Evolutionary conservation across 2,113 vertebrate genomes (phyloP).

Genomic region (Paratilapia polleni): DNA sequence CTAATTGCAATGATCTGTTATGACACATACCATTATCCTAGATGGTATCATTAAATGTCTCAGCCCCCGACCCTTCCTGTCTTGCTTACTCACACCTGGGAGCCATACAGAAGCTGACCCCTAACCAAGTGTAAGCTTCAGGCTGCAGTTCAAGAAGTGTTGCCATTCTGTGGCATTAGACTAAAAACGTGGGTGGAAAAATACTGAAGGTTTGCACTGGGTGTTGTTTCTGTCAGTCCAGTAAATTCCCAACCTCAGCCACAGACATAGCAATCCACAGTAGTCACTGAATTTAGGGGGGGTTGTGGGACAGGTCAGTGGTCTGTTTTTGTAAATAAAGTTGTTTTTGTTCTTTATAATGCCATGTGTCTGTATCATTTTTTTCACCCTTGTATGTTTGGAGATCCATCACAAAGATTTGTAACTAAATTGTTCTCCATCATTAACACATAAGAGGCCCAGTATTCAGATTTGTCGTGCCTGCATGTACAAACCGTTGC

Average conservation of each 20-base stretch:
- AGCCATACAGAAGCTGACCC: conserved; percentile 12
- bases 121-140: neutral
- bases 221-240: conserved; percentile 61
- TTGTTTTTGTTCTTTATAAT: conserved; percentile 65
- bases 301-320: conserved; percentile 64
- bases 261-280: conserved; percentile 68
- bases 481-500: neutral
- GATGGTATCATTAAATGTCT: neutral
- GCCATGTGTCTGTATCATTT: conserved; percentile 48
- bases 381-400: conserved; percentile 27
- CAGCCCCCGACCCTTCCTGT: neutral
- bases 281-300: conserved; percentile 54
- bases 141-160: conserved; percentile 13
- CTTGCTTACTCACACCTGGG: conserved; percentile 1
- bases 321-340: conserved; percentile 83
- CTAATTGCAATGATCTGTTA: neutral
- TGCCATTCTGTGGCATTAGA: conserved; percentile 40
- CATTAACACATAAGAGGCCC: neutral
- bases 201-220: conserved; percentile 46
- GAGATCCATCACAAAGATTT: neutral
- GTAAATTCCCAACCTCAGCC: conserved; percentile 78
- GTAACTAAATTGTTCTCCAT: neutral
- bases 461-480: neutral
- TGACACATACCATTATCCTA: neutral
- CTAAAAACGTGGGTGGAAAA: conserved; percentile 64